A percentile compares a stretch with the other conserved stretches of the same genome.
phyloP scores from a whole-genome alignment of 2,888 invertebrate genomes.

The Chouioia cunea region DNA sequence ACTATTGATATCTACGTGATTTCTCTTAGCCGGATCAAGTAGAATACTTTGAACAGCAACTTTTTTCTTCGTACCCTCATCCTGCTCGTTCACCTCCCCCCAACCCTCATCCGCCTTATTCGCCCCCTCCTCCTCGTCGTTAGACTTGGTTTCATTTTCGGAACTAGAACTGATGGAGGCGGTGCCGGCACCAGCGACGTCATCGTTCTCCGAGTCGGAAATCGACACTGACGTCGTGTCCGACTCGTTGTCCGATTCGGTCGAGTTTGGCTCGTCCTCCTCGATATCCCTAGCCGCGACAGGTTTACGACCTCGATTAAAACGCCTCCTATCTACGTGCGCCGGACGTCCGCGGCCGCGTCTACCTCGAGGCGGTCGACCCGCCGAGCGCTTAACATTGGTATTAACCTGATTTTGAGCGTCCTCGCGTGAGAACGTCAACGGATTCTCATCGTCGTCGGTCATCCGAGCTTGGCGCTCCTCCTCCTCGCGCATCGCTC shows the following conservation, averaged over 20 bases:
- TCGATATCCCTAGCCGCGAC: slow-evolving; percentile 41
- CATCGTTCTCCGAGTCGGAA: slow-evolving; percentile 58
- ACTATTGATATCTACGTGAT: slow-evolving; percentile 66
- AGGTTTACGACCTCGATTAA: slow-evolving; percentile 41
- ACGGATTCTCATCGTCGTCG: slow-evolving; percentile 75
- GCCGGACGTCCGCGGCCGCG: slow-evolving; percentile 37
- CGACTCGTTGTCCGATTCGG: slow-evolving; percentile 56
- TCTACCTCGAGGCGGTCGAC: slow-evolving; percentile 30
- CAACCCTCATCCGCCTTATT: slow-evolving; percentile 36
- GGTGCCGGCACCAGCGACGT: slow-evolving; percentile 55
- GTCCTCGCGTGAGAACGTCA: slow-evolving; percentile 84
- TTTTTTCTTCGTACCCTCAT: slow-evolving; percentile 26
- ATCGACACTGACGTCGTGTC: slow-evolving; percentile 61
- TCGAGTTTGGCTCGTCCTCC: slow-evolving; percentile 34
- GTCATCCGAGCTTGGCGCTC: slow-evolving; percentile 73
- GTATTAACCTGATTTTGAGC: slow-evolving; percentile 87
- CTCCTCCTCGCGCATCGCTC: slow-evolving; percentile 78
- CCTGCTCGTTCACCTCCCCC: slow-evolving; percentile 42
- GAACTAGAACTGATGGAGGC: slow-evolving; percentile 64
- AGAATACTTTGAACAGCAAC: slow-evolving; percentile 8
- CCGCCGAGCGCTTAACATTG: slow-evolving; percentile 55
- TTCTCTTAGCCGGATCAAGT: slow-evolving; percentile 50
- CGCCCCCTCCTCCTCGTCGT: slow-evolving; percentile 53
- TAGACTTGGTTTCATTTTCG: slow-evolving; percentile 57
- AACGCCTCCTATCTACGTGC: slow-evolving; percentile 27